Evolutionary conservation across 2,888 invertebrate species (phyloP), one percentile per base, ranked within the genome.

Genomic region (Oxyscelio sp.): DNA sequence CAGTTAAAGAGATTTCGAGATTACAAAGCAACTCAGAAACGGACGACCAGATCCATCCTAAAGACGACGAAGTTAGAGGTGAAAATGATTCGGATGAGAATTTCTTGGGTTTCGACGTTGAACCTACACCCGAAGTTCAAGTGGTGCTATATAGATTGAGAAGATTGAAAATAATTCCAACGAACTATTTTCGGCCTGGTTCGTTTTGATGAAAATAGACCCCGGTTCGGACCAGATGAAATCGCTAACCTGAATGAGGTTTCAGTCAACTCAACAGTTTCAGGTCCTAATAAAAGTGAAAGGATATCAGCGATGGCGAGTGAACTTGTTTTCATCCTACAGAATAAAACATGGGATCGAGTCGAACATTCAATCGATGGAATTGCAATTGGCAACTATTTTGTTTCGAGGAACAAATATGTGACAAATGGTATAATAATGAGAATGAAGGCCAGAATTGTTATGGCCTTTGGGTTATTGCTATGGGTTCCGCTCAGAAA

Each of bases 361-460:
- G 48, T 48, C 19, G 59, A 83, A 8, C 71, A 71, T 11, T 71
- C 77, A 6, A 22, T 58, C n/a, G 40, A 58, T 13, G 15, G 38
- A 4, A 75, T 45, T n/a, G 40, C 65, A 11, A 58, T 81, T 34
- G 80, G 63, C 3, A 45, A 54, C 11, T 45, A 54, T 2, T 31
- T 54, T 24, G 38, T 71, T 4, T 34, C 48, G 5, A 43, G 59
- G 15, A 59, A 27, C 17, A 71, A 71, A 15, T 27, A 48, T 19
- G 38, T 34, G 0, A 13, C 31, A 3, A 24, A 48, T 24, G 59
- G 71, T 45, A 15, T 8, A n/a, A 34, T 71, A 5, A 45, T 34
- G n/a, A 45, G 71, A 21, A 31, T n/a, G n/a, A n/a, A n/a, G 50
- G 21, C 71, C 13, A 24, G 59, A n/a, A 13, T 71, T 13, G 71